Evolutionary conservation across 1,140 invertebrate species (phyloP).

Genomic region (Ditylenchus dipsaci): DNA sequence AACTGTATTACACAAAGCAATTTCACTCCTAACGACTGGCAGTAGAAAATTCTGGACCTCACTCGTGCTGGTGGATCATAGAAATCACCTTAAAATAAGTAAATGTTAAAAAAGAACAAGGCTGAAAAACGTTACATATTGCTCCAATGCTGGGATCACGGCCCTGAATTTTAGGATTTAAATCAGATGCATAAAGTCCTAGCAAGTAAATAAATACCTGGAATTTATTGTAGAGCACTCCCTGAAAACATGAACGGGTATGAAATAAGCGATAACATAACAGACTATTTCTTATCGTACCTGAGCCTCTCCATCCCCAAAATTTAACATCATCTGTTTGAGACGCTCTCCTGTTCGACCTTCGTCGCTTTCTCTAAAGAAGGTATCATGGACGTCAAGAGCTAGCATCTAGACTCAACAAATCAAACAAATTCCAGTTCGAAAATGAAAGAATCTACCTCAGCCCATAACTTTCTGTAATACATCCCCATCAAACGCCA

Average conservation of each 20-base stretch:
- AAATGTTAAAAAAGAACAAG: too few species aligned
- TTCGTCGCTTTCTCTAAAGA: conserved; percentile 44
- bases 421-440: too few species aligned
- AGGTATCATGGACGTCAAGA: conserved; percentile 54
- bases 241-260: not conserved
- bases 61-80: conserved; percentile 49
- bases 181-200: too few species aligned
- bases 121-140: conserved; percentile 32
- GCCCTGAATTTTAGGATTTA: conserved; percentile 45
- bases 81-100: conserved; percentile 36
- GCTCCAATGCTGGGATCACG: conserved; percentile 53
- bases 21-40: too few species aligned
- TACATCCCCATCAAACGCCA: conserved; percentile 50
- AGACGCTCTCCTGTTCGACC: conserved; percentile 46
- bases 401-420: conserved; percentile 53
- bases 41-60: too few species aligned
- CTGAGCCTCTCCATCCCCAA: conserved; percentile 48
- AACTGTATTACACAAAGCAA: too few species aligned
- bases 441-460: conserved; percentile 31
- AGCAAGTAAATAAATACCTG: too few species aligned
- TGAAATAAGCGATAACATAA: too few species aligned
- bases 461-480: conserved; percentile 47
- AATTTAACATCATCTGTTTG: conserved; percentile 47
- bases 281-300: conserved; percentile 21
- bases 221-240: conserved; percentile 46